Conservation (phyloP, 2,797 vertebrate species). For the Enteromius argenteus region DNA sequence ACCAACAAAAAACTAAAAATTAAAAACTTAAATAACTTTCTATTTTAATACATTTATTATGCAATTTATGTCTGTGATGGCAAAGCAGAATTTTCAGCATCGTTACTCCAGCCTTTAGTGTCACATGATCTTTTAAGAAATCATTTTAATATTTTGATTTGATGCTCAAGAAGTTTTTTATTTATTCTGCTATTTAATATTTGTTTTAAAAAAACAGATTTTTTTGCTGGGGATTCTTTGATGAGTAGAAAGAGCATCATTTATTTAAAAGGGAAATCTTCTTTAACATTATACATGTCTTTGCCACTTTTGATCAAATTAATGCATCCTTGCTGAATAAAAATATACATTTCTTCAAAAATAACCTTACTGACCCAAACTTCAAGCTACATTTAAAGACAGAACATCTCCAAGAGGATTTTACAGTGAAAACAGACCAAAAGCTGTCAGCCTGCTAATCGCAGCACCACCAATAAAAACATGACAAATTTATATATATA, state of each 20-base stretch:
- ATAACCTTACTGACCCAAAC: background rate
- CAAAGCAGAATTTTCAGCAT: too few relatives aligned
- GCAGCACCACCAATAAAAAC: background rate
- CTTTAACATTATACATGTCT: background rate
- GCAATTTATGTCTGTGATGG: too few relatives aligned
- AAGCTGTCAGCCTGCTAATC: background rate
- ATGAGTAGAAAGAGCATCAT: background rate
- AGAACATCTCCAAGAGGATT: background rate
- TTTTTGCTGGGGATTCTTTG: background rate
- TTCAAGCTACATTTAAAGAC: background rate
- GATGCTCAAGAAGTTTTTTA: background rate
- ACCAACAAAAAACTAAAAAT: too few relatives aligned
- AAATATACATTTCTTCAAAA: background rate
- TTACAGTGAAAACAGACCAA: background rate
- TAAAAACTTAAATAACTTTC: too few relatives aligned
- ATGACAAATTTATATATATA: background rate
- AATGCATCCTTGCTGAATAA: background rate
- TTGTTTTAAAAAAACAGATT: background rate
- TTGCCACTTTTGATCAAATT: background rate
- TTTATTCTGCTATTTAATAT: background rate
- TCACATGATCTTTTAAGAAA: too few relatives aligned
- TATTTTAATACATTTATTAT: background rate
- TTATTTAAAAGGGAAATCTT: background rate
- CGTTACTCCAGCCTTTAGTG: too few relatives aligned
- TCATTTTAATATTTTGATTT: too few relatives aligned